Base-by-base conservation (phyloP, 2,888 invertebrate genomes). In the Ceramica pisi region DNA sequence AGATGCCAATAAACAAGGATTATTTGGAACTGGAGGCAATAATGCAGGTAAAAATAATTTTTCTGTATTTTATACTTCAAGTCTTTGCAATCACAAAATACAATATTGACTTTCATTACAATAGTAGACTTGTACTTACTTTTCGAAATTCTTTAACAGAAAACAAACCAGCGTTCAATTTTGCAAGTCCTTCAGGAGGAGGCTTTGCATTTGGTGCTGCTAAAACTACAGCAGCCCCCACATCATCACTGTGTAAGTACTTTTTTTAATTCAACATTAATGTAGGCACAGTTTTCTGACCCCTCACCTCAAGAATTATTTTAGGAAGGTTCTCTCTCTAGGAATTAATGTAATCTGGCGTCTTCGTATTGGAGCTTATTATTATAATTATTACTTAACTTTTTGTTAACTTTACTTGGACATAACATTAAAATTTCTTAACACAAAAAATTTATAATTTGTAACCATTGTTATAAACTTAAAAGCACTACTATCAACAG, bases 1-100 rank as follows among this genome's bases (percentile, higher is more conserved):
- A n/a, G 96, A 96, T 87, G 85, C 92, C 12, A 83, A 89, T 44
- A 96, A 96, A 86, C 79, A 92, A 7, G 83, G 80, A 38, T 67
- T 93, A 59, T 91, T 92, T 86, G 92, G 92, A 62, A 71, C 88
- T 14, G 73, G 60, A 16, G 78, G 71, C 14, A 75, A 86, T 57
- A 87, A 78, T 71, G 80, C 92, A 84, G 92, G 92, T 92, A 75
- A 41, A 51, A 12, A 16, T 19, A 23, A 4, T 0, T 12, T 12
- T 70, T 78, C 0, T 21, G 31, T 19, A 21, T 23, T 3, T 6
- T 38, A 38, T 16, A 23, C 9, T 50, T 35, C 23, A 31, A 48
- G 19, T 21, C n/a, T 31, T 31, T 12, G 5, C 21, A 9, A 9
- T 57, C 2, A 9, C 10, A 6, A 31, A 31, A 53, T n/a, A 23